phyloP scores from a whole-genome alignment of 2,888 invertebrate species.

The Rhamnusium bicolor region DNA sequence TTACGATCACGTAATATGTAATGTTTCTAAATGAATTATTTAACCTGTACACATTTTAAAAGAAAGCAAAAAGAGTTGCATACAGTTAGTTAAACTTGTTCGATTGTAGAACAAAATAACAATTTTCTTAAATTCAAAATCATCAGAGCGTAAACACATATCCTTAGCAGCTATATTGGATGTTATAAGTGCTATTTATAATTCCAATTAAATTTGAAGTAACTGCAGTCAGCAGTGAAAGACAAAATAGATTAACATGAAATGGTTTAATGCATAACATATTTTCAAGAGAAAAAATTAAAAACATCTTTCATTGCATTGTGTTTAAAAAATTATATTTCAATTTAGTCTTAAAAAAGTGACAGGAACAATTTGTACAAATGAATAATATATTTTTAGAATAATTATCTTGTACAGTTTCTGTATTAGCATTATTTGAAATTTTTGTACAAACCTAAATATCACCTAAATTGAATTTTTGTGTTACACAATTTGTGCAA shows the following conservation, averaged over 20 bases:
- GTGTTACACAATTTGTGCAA: too few species aligned
- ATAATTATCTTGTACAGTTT: too few species aligned
- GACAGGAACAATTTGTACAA: too few species aligned
- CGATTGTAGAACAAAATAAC: not conserved
- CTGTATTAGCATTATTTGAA: too few species aligned
- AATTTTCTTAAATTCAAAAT: not conserved
- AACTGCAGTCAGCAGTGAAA: not conserved
- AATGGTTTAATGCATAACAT: not conserved
- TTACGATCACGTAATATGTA: slow-evolving; percentile 23
- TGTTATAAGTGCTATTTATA: not conserved
- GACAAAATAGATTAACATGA: not conserved
- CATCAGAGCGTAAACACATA: not conserved
- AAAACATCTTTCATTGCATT: not conserved
- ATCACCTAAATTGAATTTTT: too few species aligned
- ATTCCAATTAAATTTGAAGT: not conserved
- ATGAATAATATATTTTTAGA: too few species aligned
- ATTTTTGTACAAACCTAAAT: too few species aligned
- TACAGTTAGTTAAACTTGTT: slow-evolving; percentile 1
- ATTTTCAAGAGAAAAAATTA: not conserved
- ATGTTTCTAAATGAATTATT: slow-evolving; percentile 24
- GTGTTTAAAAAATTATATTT: not conserved
- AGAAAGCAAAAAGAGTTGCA: slow-evolving; percentile 25
- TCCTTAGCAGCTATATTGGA: not conserved
- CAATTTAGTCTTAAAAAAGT: too few species aligned
- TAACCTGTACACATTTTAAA: slow-evolving; percentile 21